Conservation (phyloP, 2,797 vertebrate genomes). For the Lycodopsis pacificus region DNA sequence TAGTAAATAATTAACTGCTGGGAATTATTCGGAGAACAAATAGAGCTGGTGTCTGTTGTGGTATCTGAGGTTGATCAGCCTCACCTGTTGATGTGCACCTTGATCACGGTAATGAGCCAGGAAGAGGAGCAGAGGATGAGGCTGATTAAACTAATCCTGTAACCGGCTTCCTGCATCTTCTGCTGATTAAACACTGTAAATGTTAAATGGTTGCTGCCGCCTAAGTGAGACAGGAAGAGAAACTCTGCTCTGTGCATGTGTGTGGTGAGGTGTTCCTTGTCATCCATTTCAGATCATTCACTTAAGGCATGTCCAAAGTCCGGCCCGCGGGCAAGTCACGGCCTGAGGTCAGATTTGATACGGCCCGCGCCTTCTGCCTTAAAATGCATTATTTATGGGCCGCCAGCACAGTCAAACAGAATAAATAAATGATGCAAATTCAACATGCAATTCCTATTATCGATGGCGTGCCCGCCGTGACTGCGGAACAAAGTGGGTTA, state of each 20-base stretch:
- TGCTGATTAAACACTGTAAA: slow-evolving; percentile 53
- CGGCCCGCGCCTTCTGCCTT: no score
- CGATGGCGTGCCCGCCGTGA: no score
- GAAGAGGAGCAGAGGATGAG: slow-evolving; percentile 55
- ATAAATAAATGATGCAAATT: no score
- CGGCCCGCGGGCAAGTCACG: no score
- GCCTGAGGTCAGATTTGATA: no score
- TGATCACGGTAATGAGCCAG: slow-evolving; percentile 56
- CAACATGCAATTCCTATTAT: no score
- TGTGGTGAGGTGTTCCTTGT: background rate
- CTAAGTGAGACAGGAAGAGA: slow-evolving; percentile 32
- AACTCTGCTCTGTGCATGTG: background rate
- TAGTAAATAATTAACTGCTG: background rate
- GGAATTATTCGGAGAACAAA: slow-evolving; percentile 15
- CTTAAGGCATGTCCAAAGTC: no score
- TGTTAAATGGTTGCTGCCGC: slow-evolving; percentile 26
- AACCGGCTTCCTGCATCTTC: slow-evolving; percentile 52
- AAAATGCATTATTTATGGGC: no score
- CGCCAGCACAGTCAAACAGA: no score
- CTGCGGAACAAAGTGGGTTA: no score
- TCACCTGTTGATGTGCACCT: slow-evolving; percentile 38
- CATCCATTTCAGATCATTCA: background rate
- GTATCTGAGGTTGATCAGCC: slow-evolving; percentile 22
- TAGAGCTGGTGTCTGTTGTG: background rate
- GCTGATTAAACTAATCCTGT: slow-evolving; percentile 59